These are phyloP conservation scores for Nesoenas mayeri DNA, from an alignment of 2,113 vertebrate species.

Conservation along the genomic window DNA sequence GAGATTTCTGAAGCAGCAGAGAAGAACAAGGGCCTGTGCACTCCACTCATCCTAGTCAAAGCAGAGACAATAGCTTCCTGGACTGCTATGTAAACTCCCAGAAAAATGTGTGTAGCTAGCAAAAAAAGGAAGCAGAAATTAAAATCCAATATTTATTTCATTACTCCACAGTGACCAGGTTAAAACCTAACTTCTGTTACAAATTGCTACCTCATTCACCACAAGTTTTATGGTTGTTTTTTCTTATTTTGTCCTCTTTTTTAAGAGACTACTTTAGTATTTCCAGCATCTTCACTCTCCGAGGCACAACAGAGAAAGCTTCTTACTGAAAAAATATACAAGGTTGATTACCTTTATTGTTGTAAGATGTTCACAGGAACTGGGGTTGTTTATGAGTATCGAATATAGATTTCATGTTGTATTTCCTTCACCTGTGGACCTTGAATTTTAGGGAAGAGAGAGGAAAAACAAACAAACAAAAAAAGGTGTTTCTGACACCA, in stretches of 20 bases:
- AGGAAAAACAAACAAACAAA: too few relatives aligned
- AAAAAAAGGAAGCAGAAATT: neutral
- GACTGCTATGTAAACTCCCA: neutral
- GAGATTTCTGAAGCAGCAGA: neutral
- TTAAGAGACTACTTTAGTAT: neutral
- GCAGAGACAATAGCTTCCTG: neutral
- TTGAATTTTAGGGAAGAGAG: neutral
- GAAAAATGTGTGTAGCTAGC: neutral
- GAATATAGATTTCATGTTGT: neutral
- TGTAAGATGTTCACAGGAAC: neutral
- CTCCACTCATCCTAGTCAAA: neutral
- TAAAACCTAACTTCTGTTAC: neutral
- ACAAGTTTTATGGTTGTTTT: accelerated
- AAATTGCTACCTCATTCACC: neutral
- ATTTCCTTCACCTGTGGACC: neutral
- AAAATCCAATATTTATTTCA: neutral
- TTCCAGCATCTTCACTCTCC: neutral
- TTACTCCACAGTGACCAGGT: neutral
- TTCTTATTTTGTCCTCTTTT: neutral
- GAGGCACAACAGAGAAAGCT: neutral
- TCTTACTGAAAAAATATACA: neutral
- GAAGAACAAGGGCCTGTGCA: neutral
- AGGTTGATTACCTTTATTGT: neutral
- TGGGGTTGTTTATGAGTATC: neutral
- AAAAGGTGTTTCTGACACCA: neutral